A percentile compares a stretch with the other conserved stretches of the same genome.
Conservation (phyloP, 2,797 vertebrate genomes). For the Menidia menidia region DNA sequence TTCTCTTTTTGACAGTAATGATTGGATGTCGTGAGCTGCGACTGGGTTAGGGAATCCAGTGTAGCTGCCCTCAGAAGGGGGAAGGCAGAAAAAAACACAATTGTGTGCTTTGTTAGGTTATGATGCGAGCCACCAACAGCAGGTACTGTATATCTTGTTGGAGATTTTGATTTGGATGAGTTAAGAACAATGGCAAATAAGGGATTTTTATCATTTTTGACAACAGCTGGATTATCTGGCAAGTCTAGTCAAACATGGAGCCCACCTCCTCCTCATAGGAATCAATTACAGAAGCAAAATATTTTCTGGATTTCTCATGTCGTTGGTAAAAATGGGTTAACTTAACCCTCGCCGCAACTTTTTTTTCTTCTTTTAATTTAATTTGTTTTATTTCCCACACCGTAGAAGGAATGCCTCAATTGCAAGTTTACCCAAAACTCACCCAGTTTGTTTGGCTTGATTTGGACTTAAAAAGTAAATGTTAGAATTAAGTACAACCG, state of each 20-base stretch:
- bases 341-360: not conserved
- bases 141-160: constrained; percentile 41
- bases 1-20: constrained; percentile 66
- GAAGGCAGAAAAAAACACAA: constrained; percentile 43
- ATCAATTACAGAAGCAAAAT: constrained; percentile 65
- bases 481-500: constrained; percentile 61
- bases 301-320: constrained; percentile 62
- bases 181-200: constrained; percentile 32
- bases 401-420: constrained; percentile 65
- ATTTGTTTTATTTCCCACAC: constrained; percentile 29
- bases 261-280: constrained; percentile 54
- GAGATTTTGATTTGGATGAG: constrained; percentile 34
- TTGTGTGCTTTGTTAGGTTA: constrained; percentile 50
- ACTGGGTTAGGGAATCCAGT: constrained; percentile 67
- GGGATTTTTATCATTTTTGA: constrained; percentile 42
- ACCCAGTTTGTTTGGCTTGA: too few species aligned
- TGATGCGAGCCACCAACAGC: constrained; percentile 39
- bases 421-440: constrained; percentile 58
- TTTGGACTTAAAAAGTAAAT: constrained; percentile 63
- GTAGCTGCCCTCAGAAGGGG: constrained; percentile 47
- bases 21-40: constrained; percentile 70
- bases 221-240: constrained; percentile 66
- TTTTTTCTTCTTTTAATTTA: constrained; percentile 12
- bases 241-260: constrained; percentile 73
- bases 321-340: constrained; percentile 69